phyloP scores from a whole-genome alignment of 2,888 invertebrate genomes.

The Congeria kusceri region DNA sequence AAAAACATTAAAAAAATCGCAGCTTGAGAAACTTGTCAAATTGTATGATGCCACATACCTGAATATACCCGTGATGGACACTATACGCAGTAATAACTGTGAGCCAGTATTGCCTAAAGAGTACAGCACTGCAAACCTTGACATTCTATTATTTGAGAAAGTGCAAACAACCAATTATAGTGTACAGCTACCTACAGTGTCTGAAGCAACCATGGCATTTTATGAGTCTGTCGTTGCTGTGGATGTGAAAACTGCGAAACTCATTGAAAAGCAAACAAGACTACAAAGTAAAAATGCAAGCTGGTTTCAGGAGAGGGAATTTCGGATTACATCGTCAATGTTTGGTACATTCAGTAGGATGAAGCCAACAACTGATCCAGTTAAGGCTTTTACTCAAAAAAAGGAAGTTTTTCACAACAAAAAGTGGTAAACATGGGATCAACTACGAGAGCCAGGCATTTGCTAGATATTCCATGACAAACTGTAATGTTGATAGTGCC shows the following conservation, averaged over 20 bases:
- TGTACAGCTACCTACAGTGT: no score
- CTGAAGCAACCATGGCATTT: no score
- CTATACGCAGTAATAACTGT: conserved; percentile 12
- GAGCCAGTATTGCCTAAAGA: conserved; percentile 17
- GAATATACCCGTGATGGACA: conserved; percentile 11
- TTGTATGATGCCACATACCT: conserved; percentile 13
- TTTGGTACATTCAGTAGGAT: conserved; percentile 24
- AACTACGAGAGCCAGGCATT: conserved; percentile 17
- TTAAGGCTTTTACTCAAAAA: conserved; percentile 16
- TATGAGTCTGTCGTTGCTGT: no score
- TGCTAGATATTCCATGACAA: conserved; percentile 17
- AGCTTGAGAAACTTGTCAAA: conserved; percentile 16
- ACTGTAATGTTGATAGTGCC: conserved; percentile 2
- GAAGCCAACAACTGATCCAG: conserved; percentile 12
- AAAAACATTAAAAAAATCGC: neutral
- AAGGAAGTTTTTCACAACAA: conserved; percentile 1
- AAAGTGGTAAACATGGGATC: conserved; percentile 15
- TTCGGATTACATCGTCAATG: conserved; percentile 6
- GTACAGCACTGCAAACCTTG: conserved; percentile 8
- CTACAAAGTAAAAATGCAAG: conserved; percentile 22
- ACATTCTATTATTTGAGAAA: no score
- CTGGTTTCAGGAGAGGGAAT: conserved; percentile 25
- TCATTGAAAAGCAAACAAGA: conserved; percentile 26
- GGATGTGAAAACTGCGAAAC: no score
- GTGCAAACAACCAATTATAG: no score